Evolutionary conservation across 2,113 vertebrate species (phyloP).

Genomic region (Arizona elegans): DNA sequence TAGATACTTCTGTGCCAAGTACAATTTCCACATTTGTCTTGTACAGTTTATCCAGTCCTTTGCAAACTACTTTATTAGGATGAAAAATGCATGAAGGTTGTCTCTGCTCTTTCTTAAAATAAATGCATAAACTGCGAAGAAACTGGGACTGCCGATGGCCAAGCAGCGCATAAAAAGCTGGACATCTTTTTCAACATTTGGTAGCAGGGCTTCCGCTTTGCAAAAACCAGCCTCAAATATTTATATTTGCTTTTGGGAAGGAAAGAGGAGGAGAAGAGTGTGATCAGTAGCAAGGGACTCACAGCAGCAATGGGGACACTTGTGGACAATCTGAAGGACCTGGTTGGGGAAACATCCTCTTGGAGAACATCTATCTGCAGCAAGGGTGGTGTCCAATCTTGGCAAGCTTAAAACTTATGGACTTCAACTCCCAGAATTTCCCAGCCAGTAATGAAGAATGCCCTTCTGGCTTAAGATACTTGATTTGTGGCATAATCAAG

Average conservation of each 20-base stretch:
- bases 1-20: neutral
- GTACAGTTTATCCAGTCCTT: neutral
- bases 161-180: neutral
- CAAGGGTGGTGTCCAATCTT: neutral
- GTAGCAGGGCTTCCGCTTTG: neutral
- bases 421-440: neutral
- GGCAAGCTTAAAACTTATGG: neutral
- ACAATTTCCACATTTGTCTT: neutral
- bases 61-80: constrained; percentile 25
- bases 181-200: neutral
- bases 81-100: constrained; percentile 29
- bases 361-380: neutral
- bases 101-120: neutral
- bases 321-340: neutral
- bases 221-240: neutral
- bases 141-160: neutral
- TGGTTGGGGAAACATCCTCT: neutral
- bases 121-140: neutral
- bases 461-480: neutral
- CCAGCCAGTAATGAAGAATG: neutral
- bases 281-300: neutral
- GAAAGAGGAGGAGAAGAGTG: neutral
- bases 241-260: neutral
- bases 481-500: neutral
- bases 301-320: neutral